Base-by-base conservation (phyloP, 2,797 vertebrate genomes). In the Echeneis naucrates region DNA sequence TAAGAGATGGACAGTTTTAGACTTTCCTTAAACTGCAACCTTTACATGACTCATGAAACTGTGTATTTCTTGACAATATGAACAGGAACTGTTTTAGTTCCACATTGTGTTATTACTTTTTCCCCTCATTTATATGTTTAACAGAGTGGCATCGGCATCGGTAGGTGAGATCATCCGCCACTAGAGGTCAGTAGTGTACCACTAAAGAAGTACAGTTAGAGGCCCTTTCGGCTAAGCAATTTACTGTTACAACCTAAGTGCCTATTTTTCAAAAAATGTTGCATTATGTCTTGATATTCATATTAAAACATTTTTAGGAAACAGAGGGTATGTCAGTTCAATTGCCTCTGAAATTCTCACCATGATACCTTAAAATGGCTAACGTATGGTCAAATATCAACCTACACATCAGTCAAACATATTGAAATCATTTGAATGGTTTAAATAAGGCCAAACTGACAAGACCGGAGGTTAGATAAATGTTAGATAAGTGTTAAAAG, bases 161-260 rank as follows among this genome's bases (percentile, higher is more conserved):
- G 5, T 23, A 23, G 4, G 0, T 53, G 47, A 68, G n/a, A 76
- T 68, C 64, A n/a, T 53, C 56, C 23, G 26, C 42, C 91, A 89
- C 86, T 85, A 92, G 92, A 75, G 85, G 91, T 62, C 87, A 92
- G 84, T 44, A 91, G 83, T 55, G 74, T 70, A 59, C 51, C 1
- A 78, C 56, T 48, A 55, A 53, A 52, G 19, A 81, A 21, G 1
- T 48, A 33, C 21, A 33, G 24, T 32, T 26, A 68, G 24, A 32
- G 35, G 16, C n/a, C n/a, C n/a, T n/a, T n/a, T n/a, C n/a, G n/a
- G n/a, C n/a, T n/a, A n/a, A 44, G 19, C 5, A 12, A 27, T 53
- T 50, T 3, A 21, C 3, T 11, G 9, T 52, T 1, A 38, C 33
- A 54, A 54, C 55, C 4, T 33, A 47, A 62, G n/a, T 21, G 3